phyloP scores from a whole-genome alignment of 1,140 invertebrate genomes.

The Lasioglossum baleicum region DNA sequence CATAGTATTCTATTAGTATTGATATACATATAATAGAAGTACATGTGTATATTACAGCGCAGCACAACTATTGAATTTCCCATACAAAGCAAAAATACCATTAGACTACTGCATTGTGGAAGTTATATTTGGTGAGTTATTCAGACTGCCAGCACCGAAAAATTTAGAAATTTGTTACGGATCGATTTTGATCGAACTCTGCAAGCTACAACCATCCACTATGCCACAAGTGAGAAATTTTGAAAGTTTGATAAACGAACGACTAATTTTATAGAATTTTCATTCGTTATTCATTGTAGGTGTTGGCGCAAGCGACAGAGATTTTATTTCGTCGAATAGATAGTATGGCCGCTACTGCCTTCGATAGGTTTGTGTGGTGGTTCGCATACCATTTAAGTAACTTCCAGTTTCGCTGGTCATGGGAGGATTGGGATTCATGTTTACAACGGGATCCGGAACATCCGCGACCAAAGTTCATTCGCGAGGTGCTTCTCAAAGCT shows the following conservation, averaged over 20 bases:
- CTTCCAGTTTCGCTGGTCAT: conserved; percentile 99
- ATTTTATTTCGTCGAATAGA: conserved; percentile 97
- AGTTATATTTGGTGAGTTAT: conserved; percentile 96
- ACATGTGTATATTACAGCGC: conserved; percentile 82
- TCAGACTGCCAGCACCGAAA: conserved; percentile 92
- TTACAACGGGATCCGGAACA: conserved; percentile 92
- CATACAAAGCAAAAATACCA: conserved; percentile 96
- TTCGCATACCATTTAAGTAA: conserved; percentile 99
- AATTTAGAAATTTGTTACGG: conserved; percentile 97
- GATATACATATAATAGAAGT: conserved; percentile 21
- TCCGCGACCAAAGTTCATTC: conserved; percentile 97
- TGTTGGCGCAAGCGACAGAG: conserved; percentile 98
- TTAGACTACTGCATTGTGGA: conserved; percentile 99
- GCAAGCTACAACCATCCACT: conserved; percentile 96
- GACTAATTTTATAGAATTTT: conserved; percentile 14
- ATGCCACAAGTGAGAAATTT: conserved; percentile 92
- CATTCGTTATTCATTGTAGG: conserved; percentile 60
- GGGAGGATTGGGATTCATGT: conserved; percentile 96
- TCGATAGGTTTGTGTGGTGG: conserved; percentile 98
- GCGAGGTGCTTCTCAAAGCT: conserved; percentile 94
- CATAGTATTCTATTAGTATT: no score
- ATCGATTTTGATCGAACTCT: conserved; percentile 97
- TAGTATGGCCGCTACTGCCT: conserved; percentile 97
- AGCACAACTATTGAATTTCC: conserved; percentile 93
- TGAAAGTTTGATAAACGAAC: background rate